These are phyloP conservation scores for Linurgus olivaceus DNA, from an alignment of 2,797 vertebrate species.

Conservation along the genomic window DNA sequence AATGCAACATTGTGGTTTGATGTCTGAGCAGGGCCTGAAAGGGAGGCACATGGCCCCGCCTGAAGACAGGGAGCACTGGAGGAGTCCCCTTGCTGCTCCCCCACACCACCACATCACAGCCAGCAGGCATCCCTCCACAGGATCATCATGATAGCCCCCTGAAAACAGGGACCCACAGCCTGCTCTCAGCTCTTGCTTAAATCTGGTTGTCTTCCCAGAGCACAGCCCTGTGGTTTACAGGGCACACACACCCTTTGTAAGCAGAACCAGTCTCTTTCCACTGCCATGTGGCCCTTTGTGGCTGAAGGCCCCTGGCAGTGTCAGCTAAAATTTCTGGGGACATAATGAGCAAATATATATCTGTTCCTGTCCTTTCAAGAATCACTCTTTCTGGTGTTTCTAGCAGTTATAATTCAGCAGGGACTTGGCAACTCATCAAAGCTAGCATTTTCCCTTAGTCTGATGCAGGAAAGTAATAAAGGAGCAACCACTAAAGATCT, in stretches of 20 bases:
- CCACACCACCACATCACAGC: neutral
- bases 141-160: neutral
- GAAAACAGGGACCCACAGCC: neutral
- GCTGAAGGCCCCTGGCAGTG: neutral
- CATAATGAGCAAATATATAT: neutral
- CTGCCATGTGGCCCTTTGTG: neutral
- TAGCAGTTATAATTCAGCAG: slow-evolving; percentile 8
- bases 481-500: neutral
- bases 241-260: neutral
- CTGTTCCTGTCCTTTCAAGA: neutral
- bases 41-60: neutral
- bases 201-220: neutral
- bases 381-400: slow-evolving; percentile 1
- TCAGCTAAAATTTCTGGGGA: slow-evolving; percentile 10
- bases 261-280: neutral
- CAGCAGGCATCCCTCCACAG: neutral
- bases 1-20: neutral
- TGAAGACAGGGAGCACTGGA: neutral
- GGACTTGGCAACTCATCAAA: slow-evolving; percentile 25
- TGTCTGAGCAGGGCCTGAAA: neutral
- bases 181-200: neutral
- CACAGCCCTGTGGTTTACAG: neutral
- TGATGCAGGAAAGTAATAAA: slow-evolving; percentile 15
- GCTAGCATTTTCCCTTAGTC: neutral
- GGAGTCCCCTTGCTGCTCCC: neutral